Percentiles rank a stretch among this genome's conserved stretches.
phyloP scores from a whole-genome alignment of 2,113 vertebrate species.

The Tenebrosternarchus preto region DNA sequence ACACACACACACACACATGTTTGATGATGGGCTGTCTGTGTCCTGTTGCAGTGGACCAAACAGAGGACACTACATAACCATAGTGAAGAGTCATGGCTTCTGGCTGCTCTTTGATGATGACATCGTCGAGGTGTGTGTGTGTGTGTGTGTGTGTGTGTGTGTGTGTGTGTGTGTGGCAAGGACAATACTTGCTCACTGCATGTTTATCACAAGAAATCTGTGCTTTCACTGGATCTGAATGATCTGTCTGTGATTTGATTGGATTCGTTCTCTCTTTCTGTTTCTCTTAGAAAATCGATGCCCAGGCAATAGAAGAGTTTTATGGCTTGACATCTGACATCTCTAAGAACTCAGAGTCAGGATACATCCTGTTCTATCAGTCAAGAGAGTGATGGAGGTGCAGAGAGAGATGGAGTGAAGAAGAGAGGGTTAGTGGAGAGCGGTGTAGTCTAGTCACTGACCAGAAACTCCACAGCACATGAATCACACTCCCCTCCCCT shows the following conservation, averaged over 20 bases:
- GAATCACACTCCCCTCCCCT: conserved; percentile 15
- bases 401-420: conserved; percentile 27
- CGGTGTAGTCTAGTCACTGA: conserved; percentile 37
- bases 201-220: neutral
- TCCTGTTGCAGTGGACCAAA: conserved; percentile 87
- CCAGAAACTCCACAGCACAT: conserved; percentile 19
- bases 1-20: neutral
- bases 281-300: conserved; percentile 91
- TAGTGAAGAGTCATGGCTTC: conserved; percentile 98
- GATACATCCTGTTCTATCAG: conserved; percentile 99
- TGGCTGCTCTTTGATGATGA: conserved; percentile 97
- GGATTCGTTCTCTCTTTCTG: neutral
- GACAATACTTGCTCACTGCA: neutral
- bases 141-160: too few species aligned
- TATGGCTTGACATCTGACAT: conserved; percentile 98
- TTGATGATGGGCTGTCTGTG: conserved; percentile 16
- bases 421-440: neutral
- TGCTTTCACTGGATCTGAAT: neutral
- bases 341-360: conserved; percentile 98
- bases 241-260: neutral
- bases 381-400: conserved; percentile 85
- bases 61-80: conserved; percentile 95
- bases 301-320: conserved; percentile 98
- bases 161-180: conserved; percentile 61
- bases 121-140: conserved; percentile 97